Base-by-base conservation (phyloP, 2,113 vertebrate genomes). In the Apus apus region DNA sequence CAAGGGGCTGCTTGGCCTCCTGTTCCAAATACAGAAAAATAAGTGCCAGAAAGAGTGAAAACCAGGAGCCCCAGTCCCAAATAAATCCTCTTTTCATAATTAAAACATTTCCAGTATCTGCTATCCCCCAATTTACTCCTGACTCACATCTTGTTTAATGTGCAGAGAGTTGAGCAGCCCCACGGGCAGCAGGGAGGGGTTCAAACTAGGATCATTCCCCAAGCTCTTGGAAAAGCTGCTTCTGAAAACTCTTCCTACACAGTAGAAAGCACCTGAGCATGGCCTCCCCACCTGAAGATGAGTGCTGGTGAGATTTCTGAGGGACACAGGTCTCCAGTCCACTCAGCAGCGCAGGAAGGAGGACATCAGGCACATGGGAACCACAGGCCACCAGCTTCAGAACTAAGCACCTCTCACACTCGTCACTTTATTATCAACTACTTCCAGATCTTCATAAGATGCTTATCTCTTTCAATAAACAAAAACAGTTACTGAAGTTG, bases 391-490 rank as follows among this genome's bases (percentile, higher is more conserved):
- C 46, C 65, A 20, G 21, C 34, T 72, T 30, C 81, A 23, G 12
- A 57, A 16, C 7, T 50, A 54, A 77, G 60, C 23, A 3, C 45
- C 40, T 70, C 71, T 76, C 73, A 77, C 60, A 67, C 12, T 19
- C 36, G 13, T 58, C 80, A 82, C 78, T 87, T 84, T 26, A 13
- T 70, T 94, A 82, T 54, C 86, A 87, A 93, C 9, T 1, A 64
- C 68, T 66, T 82, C 43, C 71, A 85, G 80, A 58, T 61, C 60
- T 36, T 72, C 62, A 23, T 62, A 71, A 85, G 74, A 51, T 77
- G 72, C 36, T 92, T 95, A 90, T 93, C 89, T 89, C 72, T 95
- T 93, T 76, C 64, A 97, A 96, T 94, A 97, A 96, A 60, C 22
- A 78, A 14, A 68, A 91, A 62, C 8, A 54, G 19, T 62, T 65